These are phyloP conservation scores for Margaritifera margaritifera DNA, from an alignment of 2,888 invertebrate genomes.

Conservation along the genomic window DNA sequence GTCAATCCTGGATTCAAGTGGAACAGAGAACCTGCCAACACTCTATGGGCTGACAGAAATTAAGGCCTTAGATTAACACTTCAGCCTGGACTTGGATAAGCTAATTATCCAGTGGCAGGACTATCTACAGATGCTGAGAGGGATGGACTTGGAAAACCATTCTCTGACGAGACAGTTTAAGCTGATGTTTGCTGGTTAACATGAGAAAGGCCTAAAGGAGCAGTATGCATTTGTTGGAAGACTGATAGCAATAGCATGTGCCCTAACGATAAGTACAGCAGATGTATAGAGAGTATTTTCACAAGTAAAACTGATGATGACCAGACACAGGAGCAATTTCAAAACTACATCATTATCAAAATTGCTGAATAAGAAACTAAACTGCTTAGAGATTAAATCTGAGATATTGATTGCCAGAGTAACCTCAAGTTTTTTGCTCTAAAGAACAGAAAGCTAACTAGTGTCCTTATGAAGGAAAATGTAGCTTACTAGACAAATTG, in stretches of 20 bases:
- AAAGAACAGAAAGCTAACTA: too few species aligned
- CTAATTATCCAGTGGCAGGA: constrained; percentile 16
- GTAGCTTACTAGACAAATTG: too few species aligned
- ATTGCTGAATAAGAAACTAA: constrained; percentile 16
- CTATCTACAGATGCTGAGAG: constrained; percentile 13
- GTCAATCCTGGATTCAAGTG: too few species aligned
- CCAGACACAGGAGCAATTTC: constrained; percentile 14
- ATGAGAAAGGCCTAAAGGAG: constrained; percentile 6
- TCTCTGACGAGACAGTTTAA: neutral
- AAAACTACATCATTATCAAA: constrained; percentile 6
- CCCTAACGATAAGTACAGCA: constrained; percentile 12
- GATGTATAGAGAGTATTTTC: constrained; percentile 18
- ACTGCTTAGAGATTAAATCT: constrained; percentile 4
- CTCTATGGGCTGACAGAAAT: constrained; percentile 18
- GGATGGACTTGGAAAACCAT: neutral
- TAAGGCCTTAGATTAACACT: constrained; percentile 11
- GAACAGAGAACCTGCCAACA: neutral
- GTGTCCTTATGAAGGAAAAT: too few species aligned
- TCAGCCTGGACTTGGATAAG: constrained; percentile 12
- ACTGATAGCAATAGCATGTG: constrained; percentile 6
- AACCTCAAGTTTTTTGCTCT: too few species aligned
- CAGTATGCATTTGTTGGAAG: constrained; percentile 5
- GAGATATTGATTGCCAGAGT: too few species aligned
- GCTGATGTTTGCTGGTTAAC: constrained; percentile 2
- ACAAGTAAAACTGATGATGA: constrained; percentile 19